Evolutionary conservation across 2,888 invertebrate genomes (phyloP).

Genomic region (Xylota segnis): DNA sequence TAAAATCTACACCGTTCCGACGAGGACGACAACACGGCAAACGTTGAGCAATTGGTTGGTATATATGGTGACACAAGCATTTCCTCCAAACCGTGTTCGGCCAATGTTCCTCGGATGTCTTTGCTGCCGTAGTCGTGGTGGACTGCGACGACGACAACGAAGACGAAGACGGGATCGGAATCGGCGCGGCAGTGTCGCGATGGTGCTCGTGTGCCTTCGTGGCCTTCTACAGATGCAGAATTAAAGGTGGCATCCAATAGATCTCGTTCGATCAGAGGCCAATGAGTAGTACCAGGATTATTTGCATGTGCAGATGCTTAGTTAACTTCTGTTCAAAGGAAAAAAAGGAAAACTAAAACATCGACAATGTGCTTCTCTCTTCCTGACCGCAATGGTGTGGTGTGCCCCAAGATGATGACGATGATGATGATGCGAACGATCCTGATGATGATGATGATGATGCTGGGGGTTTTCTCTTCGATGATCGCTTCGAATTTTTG

Average conservation of each 20-base stretch:
- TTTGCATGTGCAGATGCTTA: conserved; percentile 69
- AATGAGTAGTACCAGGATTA: conserved; percentile 56
- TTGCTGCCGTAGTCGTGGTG: conserved; percentile 4
- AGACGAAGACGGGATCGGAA: too few species aligned
- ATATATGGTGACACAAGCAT: conserved; percentile 72
- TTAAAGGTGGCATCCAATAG: conserved; percentile 72
- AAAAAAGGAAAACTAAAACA: not conserved
- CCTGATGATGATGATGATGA: conserved; percentile 42
- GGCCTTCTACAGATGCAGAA: conserved; percentile 65
- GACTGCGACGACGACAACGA: too few species aligned
- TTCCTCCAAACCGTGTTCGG: conserved; percentile 54
- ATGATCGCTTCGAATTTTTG: conserved; percentile 63
- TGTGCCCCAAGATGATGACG: conserved; percentile 47
- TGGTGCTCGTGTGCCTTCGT: conserved; percentile 54
- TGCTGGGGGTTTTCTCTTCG: conserved; percentile 18
- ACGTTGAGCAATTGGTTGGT: conserved; percentile 75
- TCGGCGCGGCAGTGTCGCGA: conserved; percentile 21
- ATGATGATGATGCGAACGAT: conserved; percentile 53
- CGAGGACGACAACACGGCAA: conserved; percentile 33
- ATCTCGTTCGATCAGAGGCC: conserved; percentile 65
- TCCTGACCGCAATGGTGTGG: conserved; percentile 61
- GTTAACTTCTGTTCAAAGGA: conserved; percentile 58
- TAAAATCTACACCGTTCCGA: conserved; percentile 74
- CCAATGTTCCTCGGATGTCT: conserved; percentile 56
- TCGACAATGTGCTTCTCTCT: conserved; percentile 29